Evolutionary conservation across 2,797 vertebrate genomes (phyloP), one percentile per base, ranked within the genome.

Genomic region (Eupleurogrammus muticus): DNA sequence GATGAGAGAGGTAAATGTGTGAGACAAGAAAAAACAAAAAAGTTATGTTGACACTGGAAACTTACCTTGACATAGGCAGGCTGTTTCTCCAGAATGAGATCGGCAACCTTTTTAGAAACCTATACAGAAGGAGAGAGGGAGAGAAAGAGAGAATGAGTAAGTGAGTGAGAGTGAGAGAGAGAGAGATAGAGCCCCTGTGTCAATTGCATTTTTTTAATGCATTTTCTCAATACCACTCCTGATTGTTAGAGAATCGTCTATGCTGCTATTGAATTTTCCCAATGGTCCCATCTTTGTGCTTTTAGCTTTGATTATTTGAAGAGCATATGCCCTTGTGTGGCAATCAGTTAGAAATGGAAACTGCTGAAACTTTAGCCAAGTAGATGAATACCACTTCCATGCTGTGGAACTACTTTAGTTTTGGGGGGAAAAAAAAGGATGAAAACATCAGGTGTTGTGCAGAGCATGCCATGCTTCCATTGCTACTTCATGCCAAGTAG

Each of bases 31-130:
- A 61, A 70, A 7, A 47, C 8, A 44, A 5, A 42, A 34, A 67
- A 32, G 40, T 2, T 48, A 13, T 32, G 24, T 2, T 73, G 12
- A 69, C 44, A 51, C 4, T 14, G 24, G 21, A 60, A 9, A 68
- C 93, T 91, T 95, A 99, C 98, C 97, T 99, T 97, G 75, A 99
- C 96, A 87, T 99, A 99, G 11, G 98, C 92, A 16, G 98, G 97
- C 84, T 99, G 98, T 80, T 99, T 99, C 90, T 99, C 98, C 89
- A 99, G 93, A 88, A 99, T 99, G 87, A 99, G 94, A 92, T 99
- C 97, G 3, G 98, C 97, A 20, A 99, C 98, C 92, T 96, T 99
- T 93, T 97, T 99, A 75, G 98, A 99, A 67, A 99, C 98, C 98
- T 99, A 61, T 4, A 84, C 38, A 28, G 28, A 28, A 28, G 28